A percentile compares a stretch with the other conserved stretches of the same genome.
Evolutionary conservation across 1,140 invertebrate species (phyloP).

Genomic region (Drosophila asahinai): DNA sequence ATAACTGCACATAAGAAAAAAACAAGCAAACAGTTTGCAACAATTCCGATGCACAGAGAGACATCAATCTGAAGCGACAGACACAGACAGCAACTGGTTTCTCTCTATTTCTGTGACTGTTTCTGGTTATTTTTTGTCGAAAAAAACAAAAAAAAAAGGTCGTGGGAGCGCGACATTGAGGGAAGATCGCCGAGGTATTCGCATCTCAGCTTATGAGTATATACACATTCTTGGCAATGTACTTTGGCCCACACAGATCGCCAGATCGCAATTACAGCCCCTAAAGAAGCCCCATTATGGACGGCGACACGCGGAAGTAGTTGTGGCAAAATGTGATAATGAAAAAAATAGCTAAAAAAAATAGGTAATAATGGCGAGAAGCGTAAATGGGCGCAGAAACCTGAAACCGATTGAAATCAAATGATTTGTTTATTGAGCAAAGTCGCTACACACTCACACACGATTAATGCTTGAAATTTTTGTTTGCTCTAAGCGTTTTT

Average conservation of each 20-base stretch:
- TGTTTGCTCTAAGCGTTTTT: conserved; percentile 23
- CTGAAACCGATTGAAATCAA: conserved; percentile 57
- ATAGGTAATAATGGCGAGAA: conserved; percentile 18
- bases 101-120: conserved; percentile 30
- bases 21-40: conserved; percentile 16
- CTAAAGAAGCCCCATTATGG: conserved; percentile 36
- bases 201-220: conserved; percentile 3
- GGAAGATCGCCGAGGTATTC: conserved; percentile 36
- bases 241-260: conserved; percentile 36
- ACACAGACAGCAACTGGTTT: conserved; percentile 26
- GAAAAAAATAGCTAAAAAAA: conserved; percentile 26
- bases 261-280: conserved; percentile 30
- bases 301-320: conserved; percentile 24
- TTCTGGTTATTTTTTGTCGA: conserved; percentile 20
- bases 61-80: conserved; percentile 19
- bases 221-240: conserved; percentile 31
- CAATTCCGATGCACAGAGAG: conserved; percentile 36
- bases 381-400: conserved; percentile 25
- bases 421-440: conserved; percentile 63
- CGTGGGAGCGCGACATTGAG: conserved; percentile 73
- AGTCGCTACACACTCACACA: neutral
- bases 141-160: conserved; percentile 43
- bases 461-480: conserved; percentile 17
- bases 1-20: conserved; percentile 17
- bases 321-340: conserved; percentile 25